Evolutionary conservation across 2,113 vertebrate species (phyloP), one percentile per base, ranked within the genome.

Genomic region (Larimichthys crocea): DNA sequence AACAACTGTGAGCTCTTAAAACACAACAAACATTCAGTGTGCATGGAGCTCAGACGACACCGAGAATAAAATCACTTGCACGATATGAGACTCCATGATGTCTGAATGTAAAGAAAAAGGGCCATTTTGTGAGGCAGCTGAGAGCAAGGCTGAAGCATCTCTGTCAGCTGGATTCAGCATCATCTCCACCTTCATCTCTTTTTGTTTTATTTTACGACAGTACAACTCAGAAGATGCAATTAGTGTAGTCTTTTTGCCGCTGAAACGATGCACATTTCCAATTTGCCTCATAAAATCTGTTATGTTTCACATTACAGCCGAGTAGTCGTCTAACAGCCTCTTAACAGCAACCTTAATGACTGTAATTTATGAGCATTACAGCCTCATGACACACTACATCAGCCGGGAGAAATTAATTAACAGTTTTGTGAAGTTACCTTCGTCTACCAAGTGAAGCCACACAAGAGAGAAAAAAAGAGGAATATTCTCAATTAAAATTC

Each of bases 81-180:
- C 52, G 77, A 79, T 62, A 20, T 40, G 67, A 86, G 89, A 89
- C 85, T 92, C 86, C 87, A 86, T 89, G 82, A 93, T 76, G 85
- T 82, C 70, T 81, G 71, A 84, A 90, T 88, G 80, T 88, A 76
- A 48, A 15, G 86, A 87, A 93, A 40, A 89, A 87, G 80, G 70
- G 85, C 85, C 91, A 92, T 93, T 93, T 92, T 93, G 93, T 89
- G 83, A 86, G 29, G 84, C 60, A 22, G 74, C 56, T 82, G 76
- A 85, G 70, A 85, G 78, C 53, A 57, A 57, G 66, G 59, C 52
- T 78, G 71, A 83, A 70, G 80, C 82, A 31, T 86, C 78, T 82
- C 76, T 74, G 83, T 87, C 79, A 82, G 62, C 35, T 50, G 60
- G 59, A 79, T 80, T 86, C 63, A 87, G 66, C 67, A 87, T 87